Conservation (phyloP, 2,113 vertebrate species). For the Pterocles gutturalis region DNA sequence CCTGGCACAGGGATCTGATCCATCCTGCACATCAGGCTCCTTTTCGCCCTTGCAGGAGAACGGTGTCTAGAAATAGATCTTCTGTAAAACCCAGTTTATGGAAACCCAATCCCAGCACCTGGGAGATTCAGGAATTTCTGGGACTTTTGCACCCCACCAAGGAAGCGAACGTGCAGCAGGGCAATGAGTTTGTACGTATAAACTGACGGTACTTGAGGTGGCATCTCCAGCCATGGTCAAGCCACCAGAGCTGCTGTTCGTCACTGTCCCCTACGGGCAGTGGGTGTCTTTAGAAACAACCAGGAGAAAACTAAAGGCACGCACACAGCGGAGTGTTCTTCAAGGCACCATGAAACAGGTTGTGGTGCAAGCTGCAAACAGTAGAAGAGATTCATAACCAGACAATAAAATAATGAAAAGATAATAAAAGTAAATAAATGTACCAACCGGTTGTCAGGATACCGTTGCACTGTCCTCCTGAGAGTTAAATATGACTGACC, state of each 20-base stretch:
- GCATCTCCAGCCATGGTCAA: background rate
- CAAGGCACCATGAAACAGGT: background rate
- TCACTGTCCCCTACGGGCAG: background rate
- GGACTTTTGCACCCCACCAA: fast-evolving
- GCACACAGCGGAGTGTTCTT: background rate
- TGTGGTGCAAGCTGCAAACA: background rate
- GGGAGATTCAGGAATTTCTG: background rate
- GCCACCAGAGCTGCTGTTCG: background rate
- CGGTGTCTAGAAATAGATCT: fast-evolving
- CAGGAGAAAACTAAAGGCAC: background rate
- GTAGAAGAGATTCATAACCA: conserved; percentile 20
- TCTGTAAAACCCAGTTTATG: background rate
- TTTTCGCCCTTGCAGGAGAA: background rate
- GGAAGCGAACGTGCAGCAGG: background rate
- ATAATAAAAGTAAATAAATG: background rate
- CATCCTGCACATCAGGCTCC: background rate
- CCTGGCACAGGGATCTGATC: background rate
- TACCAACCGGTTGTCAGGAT: conserved; percentile 76
- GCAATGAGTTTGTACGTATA: background rate
- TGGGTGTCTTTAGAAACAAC: background rate
- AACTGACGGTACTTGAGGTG: background rate
- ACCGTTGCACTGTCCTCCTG: conserved; percentile 37
- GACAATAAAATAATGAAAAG: background rate
- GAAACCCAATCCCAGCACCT: background rate
- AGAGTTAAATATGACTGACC: conserved; percentile 76